These are phyloP conservation scores for Drosophila melanica DNA, from an alignment of 1,140 invertebrate genomes.

Conservation along the genomic window DNA sequence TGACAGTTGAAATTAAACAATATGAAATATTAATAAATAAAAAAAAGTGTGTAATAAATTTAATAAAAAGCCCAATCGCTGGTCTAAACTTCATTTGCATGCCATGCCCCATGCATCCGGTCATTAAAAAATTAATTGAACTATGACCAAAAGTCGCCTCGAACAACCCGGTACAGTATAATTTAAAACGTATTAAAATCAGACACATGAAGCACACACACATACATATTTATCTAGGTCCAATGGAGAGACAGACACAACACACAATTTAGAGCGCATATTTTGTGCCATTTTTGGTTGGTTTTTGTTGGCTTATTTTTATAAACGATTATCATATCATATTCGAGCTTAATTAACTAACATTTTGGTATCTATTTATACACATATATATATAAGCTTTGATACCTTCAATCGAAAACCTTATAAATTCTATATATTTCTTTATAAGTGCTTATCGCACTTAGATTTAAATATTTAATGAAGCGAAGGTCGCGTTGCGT, in stretches of 20 bases:
- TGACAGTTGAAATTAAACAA: slow-evolving; percentile 31
- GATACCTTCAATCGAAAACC: neutral
- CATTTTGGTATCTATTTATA: slow-evolving; percentile 8
- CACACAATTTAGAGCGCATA: slow-evolving; percentile 30
- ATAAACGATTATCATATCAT: slow-evolving; percentile 7
- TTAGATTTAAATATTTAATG: slow-evolving; percentile 70
- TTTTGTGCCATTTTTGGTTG: slow-evolving; percentile 51
- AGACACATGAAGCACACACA: slow-evolving; percentile 34
- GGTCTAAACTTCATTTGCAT: slow-evolving; percentile 65
- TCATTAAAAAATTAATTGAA: slow-evolving; percentile 76
- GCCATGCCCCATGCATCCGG: slow-evolving; percentile 54
- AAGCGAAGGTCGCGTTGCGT: slow-evolving; percentile 39
- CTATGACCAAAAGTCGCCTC: slow-evolving; percentile 62
- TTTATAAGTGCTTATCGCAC: slow-evolving; percentile 44
- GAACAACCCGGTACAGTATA: slow-evolving; percentile 64
- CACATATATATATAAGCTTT: neutral
- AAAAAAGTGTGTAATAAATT: slow-evolving; percentile 27
- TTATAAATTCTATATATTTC: slow-evolving; percentile 12
- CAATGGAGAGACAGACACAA: slow-evolving; percentile 31
- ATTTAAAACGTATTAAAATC: slow-evolving; percentile 79
- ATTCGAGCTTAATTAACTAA: slow-evolving; percentile 21
- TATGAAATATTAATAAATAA: slow-evolving; percentile 15
- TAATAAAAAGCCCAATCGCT: slow-evolving; percentile 17
- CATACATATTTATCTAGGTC: slow-evolving; percentile 29
- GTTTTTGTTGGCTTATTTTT: slow-evolving; percentile 7